Conservation (phyloP, 2,888 invertebrate genomes). For the Tinea semifulvella region DNA sequence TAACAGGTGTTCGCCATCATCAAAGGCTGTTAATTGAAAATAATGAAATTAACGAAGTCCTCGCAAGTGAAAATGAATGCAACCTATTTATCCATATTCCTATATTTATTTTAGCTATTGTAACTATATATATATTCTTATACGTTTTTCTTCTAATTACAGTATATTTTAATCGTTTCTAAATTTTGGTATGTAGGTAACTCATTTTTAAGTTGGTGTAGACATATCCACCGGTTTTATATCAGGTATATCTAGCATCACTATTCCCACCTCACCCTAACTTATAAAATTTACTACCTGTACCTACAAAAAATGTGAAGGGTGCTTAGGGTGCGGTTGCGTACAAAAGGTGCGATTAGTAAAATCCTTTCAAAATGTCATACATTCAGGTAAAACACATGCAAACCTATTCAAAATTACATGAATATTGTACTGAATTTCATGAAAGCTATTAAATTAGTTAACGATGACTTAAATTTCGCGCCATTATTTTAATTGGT, state of each 20-base stretch:
- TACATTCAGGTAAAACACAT: background rate
- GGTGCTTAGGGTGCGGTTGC: too few species aligned
- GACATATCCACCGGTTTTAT: background rate
- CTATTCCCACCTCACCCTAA: background rate
- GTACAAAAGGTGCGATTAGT: background rate
- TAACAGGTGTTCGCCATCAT: slow-evolving; percentile 49
- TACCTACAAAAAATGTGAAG: background rate
- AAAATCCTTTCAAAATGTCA: background rate
- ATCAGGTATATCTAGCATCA: background rate
- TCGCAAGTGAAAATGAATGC: slow-evolving; percentile 22
- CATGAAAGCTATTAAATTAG: background rate
- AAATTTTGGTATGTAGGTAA: too few species aligned
- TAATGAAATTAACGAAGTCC: slow-evolving; percentile 24
- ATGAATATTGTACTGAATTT: background rate
- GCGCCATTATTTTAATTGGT: slow-evolving; percentile 67
- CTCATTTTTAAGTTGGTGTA: background rate
- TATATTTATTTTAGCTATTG: slow-evolving; percentile 33
- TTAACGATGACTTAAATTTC: slow-evolving; percentile 52
- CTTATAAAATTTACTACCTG: background rate
- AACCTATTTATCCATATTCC: slow-evolving; percentile 19
- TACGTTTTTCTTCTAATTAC: background rate
- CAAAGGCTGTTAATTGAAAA: slow-evolving; percentile 34
- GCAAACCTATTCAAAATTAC: background rate
- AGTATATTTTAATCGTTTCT: background rate
- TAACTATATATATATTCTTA: slow-evolving; percentile 41